Evolutionary conservation across 2,888 invertebrate genomes (phyloP).

Genomic region (Rhabditophanes sp.): DNA sequence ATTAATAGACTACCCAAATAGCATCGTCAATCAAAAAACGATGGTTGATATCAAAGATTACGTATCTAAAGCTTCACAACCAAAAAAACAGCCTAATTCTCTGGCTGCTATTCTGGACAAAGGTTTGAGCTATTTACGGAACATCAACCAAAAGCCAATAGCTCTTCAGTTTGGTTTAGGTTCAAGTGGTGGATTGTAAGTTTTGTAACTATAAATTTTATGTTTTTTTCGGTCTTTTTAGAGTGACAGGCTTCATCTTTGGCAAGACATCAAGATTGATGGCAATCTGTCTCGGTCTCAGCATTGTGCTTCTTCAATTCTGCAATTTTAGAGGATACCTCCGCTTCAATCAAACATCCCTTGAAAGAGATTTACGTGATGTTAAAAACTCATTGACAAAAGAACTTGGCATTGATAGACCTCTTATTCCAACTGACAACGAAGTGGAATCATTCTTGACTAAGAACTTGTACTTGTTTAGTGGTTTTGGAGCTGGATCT

Average conservation of each 20-base stretch:
- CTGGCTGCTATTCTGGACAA: too few relatives aligned
- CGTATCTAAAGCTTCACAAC: too few relatives aligned
- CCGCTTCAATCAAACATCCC: constrained; percentile 14
- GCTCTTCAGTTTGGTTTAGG: constrained; percentile 19
- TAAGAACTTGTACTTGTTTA: constrained; percentile 18
- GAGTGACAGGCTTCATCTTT: constrained; percentile 20
- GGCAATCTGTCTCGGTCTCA: constrained; percentile 8
- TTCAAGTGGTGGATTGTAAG: constrained; percentile 17
- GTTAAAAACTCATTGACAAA: constrained; percentile 6
- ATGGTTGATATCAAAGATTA: too few relatives aligned
- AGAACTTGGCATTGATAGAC: constrained; percentile 9
- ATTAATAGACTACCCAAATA: too few relatives aligned
- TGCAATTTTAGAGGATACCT: constrained; percentile 26
- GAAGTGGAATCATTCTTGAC: constrained; percentile 17
- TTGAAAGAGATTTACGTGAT: constrained; percentile 16
- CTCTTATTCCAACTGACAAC: constrained; percentile 5
- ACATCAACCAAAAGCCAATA: constrained; percentile 15
- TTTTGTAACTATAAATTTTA: constrained; percentile 4
- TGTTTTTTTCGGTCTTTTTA: constrained; percentile 5
- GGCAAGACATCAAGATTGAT: constrained; percentile 19
- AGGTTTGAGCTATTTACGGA: constrained; percentile 12
- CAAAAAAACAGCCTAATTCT: too few relatives aligned
- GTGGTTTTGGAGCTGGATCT: constrained; percentile 21
- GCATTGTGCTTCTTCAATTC: constrained; percentile 13
- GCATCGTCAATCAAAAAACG: too few relatives aligned